A percentile compares a stretch with the other conserved stretches of the same genome.
Conservation (phyloP, 2,113 vertebrate species). For the Nasalis larvatus region DNA sequence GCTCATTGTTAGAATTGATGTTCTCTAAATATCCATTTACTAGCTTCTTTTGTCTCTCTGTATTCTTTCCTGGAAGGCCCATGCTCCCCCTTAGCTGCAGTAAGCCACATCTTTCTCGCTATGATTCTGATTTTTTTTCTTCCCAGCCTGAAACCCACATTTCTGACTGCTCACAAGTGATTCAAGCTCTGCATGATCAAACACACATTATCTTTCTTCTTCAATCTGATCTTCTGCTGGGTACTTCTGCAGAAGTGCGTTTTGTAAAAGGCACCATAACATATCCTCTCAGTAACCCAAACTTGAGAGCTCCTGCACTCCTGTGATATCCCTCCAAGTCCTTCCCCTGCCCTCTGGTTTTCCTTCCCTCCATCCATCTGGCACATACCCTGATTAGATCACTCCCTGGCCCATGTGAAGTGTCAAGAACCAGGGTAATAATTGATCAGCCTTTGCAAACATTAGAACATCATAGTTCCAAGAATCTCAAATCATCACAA, state of each 20-base stretch:
- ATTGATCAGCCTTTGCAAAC: not conserved
- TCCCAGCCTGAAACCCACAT: not conserved
- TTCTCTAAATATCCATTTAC: not conserved
- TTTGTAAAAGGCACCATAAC: not conserved
- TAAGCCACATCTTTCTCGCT: not conserved
- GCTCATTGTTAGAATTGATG: not conserved
- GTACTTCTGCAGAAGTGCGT: not conserved
- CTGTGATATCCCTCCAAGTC: not conserved
- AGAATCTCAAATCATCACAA: not conserved
- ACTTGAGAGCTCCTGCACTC: not conserved
- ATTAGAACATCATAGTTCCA: not conserved
- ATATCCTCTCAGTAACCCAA: not conserved
- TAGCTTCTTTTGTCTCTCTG: not conserved
- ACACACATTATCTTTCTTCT: not conserved
- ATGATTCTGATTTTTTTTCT: not conserved
- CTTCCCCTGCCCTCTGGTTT: not conserved
- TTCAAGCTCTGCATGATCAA: not conserved
- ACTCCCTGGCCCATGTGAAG: not conserved
- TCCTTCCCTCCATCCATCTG: not conserved
- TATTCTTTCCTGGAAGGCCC: not conserved
- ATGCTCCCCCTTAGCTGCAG: not conserved
- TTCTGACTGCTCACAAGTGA: not conserved
- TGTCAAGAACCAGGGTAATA: not conserved
- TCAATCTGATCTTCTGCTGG: not conserved
- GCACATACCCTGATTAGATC: not conserved